A percentile compares a stretch with the other conserved stretches of the same genome.
These are phyloP conservation scores for Euborellia annulipes DNA, from an alignment of 1,140 invertebrate species.

Conservation along the genomic window DNA sequence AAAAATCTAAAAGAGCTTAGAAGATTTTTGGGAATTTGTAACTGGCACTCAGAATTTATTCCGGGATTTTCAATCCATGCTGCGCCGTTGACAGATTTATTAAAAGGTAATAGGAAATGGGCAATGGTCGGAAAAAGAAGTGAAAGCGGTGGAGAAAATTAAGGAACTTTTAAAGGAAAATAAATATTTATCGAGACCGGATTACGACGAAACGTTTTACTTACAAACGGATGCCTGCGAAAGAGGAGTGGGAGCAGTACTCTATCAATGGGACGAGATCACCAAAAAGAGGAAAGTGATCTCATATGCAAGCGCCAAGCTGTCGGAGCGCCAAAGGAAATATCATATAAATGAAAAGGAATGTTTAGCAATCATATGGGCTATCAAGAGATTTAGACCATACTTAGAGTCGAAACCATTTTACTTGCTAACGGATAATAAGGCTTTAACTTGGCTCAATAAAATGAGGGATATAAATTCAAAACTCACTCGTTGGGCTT, in stretches of 20 bases:
- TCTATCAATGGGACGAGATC: too few relatives aligned
- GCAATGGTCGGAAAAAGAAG: constrained; percentile 11
- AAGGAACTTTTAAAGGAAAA: constrained; percentile 11
- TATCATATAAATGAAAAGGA: constrained; percentile 26
- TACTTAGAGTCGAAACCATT: constrained; percentile 34
- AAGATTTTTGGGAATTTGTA: constrained; percentile 16
- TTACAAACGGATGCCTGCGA: constrained; percentile 20
- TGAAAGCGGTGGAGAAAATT: constrained; percentile 7
- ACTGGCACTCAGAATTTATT: constrained; percentile 18
- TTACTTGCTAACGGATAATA: constrained; percentile 33
- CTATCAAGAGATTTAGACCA: constrained; percentile 27
- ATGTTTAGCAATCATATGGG: constrained; percentile 26
- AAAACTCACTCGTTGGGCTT: constrained; percentile 31
- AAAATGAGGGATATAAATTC: constrained; percentile 29
- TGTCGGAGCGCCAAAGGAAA: constrained; percentile 17
- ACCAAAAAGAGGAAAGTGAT: too few relatives aligned
- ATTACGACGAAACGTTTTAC: constrained; percentile 19
- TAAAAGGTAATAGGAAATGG: constrained; percentile 16
- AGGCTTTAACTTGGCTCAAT: constrained; percentile 29
- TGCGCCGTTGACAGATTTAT: constrained; percentile 17
- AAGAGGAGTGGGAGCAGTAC: constrained; percentile 14
- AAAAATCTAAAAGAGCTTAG: constrained; percentile 19
- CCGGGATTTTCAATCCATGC: constrained; percentile 18
- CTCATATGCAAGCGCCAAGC: constrained; percentile 16
- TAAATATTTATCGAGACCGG: constrained; percentile 16